Evolutionary conservation across 2,797 vertebrate genomes (phyloP).

Genomic region (Rhabdomys pumilio): DNA sequence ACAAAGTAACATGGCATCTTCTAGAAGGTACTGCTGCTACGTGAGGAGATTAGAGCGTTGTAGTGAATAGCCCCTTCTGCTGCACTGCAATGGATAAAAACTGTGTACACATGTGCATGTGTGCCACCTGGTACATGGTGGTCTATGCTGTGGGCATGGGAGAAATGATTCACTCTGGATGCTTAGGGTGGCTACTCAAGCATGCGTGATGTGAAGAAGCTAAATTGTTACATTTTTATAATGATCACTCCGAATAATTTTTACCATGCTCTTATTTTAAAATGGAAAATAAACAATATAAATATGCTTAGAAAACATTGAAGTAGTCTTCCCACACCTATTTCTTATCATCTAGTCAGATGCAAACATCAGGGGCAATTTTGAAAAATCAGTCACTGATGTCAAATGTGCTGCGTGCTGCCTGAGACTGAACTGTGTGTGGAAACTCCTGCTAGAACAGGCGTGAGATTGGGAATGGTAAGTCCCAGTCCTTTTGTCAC

Average conservation of each 20-base stretch:
- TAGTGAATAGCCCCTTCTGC: too few relatives aligned
- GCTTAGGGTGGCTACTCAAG: background rate
- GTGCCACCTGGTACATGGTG: background rate
- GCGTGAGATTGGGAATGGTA: too few relatives aligned
- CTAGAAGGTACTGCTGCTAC: background rate
- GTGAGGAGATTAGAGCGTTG: too few relatives aligned
- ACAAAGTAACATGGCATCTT: background rate
- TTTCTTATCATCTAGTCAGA: background rate
- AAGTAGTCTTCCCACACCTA: background rate
- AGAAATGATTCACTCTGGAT: background rate
- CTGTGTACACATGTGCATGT: background rate
- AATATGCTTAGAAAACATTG: background rate
- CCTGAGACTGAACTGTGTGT: too few relatives aligned
- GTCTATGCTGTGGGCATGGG: background rate
- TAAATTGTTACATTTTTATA: background rate
- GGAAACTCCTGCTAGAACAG: background rate
- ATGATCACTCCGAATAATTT: background rate
- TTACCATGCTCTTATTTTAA: background rate
- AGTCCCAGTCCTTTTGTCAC: background rate
- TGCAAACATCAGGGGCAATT: background rate
- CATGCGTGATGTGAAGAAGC: background rate
- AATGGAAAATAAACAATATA: background rate
- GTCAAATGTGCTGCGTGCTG: too few relatives aligned
- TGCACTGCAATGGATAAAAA: accelerated
- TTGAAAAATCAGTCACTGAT: background rate